Conservation (phyloP, 2,797 vertebrate species). For the Sebastes cheni region DNA sequence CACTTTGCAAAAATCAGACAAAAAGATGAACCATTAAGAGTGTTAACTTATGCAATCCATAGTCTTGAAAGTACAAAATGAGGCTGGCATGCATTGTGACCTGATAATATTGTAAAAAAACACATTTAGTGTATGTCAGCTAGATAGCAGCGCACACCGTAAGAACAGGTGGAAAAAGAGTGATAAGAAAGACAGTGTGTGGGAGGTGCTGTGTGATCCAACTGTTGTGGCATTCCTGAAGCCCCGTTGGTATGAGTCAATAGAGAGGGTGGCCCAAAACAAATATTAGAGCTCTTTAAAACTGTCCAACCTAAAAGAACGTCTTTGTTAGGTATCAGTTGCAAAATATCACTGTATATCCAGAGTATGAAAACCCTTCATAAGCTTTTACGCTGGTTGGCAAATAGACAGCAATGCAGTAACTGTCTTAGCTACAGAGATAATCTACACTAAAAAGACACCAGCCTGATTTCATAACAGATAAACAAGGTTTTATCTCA, state of each 20-base stretch:
- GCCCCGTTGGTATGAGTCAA: constrained; percentile 43
- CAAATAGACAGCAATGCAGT: background rate
- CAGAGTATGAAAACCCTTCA: background rate
- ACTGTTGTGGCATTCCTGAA: constrained; percentile 45
- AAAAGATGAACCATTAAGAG: background rate
- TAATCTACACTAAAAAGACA: constrained; percentile 4
- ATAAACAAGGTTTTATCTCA: constrained; percentile 22
- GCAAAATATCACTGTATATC: background rate
- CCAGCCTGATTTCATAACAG: constrained; percentile 11
- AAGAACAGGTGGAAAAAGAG: background rate
- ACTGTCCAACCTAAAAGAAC: background rate
- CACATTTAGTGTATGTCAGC: constrained; percentile 13
- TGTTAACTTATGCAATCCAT: constrained; percentile 25
- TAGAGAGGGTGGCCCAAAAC: constrained; percentile 38
- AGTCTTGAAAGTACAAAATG: background rate
- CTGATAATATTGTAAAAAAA: constrained; percentile 23
- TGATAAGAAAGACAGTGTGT: constrained; percentile 55
- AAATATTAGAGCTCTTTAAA: constrained; percentile 52
- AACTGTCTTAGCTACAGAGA: background rate
- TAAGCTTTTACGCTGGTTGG: background rate
- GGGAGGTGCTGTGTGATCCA: constrained; percentile 10
- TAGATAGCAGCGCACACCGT: constrained; percentile 13
- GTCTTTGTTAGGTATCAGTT: constrained; percentile 29
- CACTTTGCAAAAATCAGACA: constrained; percentile 2
- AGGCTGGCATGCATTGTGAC: constrained; percentile 9